These are phyloP conservation scores for Actinernus sp. DNA, from an alignment of 92 coral and sea anemone species.

Conservation along the genomic window DNA sequence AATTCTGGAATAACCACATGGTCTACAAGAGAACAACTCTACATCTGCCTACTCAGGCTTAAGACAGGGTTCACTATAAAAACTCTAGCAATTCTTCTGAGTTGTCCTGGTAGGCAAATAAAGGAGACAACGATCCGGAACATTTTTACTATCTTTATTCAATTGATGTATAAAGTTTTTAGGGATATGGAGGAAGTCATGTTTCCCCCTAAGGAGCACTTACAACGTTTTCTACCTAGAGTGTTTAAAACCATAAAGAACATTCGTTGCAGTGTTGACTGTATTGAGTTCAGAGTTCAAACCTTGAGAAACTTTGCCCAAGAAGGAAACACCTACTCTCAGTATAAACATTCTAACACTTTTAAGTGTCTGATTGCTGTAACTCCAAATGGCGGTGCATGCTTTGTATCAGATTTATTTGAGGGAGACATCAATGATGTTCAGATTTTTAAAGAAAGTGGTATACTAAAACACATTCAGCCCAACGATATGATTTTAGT, in stretches of 20 bases:
- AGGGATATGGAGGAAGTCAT: slow-evolving; percentile 34
- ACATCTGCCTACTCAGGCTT: slow-evolving; percentile 24
- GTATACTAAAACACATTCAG: slow-evolving; percentile 19
- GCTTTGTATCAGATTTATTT: too few relatives aligned
- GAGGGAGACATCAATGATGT: slow-evolving; percentile 35
- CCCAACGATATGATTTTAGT: slow-evolving; percentile 22
- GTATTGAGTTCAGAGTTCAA: too few relatives aligned
- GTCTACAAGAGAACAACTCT: slow-evolving; percentile 31
- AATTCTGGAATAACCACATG: background rate
- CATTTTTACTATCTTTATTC: slow-evolving; percentile 48
- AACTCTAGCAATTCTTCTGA: slow-evolving; percentile 14
- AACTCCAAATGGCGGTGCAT: too few relatives aligned
- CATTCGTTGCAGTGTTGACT: background rate
- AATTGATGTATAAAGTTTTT: slow-evolving; percentile 43
- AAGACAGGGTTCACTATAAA: slow-evolving; percentile 26
- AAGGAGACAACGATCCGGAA: slow-evolving; percentile 39
- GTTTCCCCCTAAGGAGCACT: too few relatives aligned
- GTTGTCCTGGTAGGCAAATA: slow-evolving; percentile 41
- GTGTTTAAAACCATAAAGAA: too few relatives aligned
- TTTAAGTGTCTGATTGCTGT: slow-evolving; percentile 32
- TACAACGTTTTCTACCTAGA: too few relatives aligned
- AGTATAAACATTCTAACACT: slow-evolving; percentile 28
- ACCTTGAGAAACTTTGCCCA: slow-evolving; percentile 20
- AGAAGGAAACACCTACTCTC: slow-evolving; percentile 24
- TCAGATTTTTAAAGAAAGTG: slow-evolving; percentile 29